These are phyloP conservation scores for Xiphophorus couchianus DNA, from an alignment of 2,113 vertebrate species.

Conservation along the genomic window DNA sequence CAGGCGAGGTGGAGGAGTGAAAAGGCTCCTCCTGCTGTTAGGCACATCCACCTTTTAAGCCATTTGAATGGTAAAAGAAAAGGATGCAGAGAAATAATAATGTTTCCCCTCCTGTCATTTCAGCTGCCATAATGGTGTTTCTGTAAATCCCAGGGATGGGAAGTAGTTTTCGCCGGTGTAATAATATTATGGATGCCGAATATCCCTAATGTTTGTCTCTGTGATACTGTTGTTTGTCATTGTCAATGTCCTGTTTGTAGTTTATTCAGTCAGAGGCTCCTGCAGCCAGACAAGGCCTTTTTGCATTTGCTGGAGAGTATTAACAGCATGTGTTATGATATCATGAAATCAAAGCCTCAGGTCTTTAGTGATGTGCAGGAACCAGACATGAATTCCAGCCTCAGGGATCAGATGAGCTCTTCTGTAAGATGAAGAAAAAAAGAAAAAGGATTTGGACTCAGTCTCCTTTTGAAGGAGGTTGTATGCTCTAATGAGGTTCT, in stretches of 20 bases:
- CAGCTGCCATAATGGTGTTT: conserved; percentile 33
- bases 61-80: conserved; percentile 58
- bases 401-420: conserved; percentile 50
- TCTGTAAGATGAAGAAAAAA: conserved; percentile 33
- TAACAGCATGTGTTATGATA: conserved; percentile 51
- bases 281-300: conserved; percentile 40
- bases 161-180: conserved; percentile 59
- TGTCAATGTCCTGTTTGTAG: conserved; percentile 43
- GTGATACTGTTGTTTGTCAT: conserved; percentile 32
- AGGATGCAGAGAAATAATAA: conserved; percentile 57
- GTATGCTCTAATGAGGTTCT: conserved; percentile 52
- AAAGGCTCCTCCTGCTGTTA: conserved; percentile 63
- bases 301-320: conserved; percentile 20
- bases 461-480: conserved; percentile 54
- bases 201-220: conserved; percentile 28
- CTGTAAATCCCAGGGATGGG: conserved; percentile 44
- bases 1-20: conserved; percentile 43
- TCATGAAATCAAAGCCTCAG: conserved; percentile 47
- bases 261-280: conserved; percentile 42
- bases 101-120: conserved; percentile 54
- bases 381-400: conserved; percentile 45
- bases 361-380: conserved; percentile 37
- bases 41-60: conserved; percentile 57
- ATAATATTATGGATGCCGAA: conserved; percentile 67
- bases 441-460: conserved; percentile 45